Conservation (phyloP, 2,888 invertebrate species). For the Crepidodera aurea region DNA sequence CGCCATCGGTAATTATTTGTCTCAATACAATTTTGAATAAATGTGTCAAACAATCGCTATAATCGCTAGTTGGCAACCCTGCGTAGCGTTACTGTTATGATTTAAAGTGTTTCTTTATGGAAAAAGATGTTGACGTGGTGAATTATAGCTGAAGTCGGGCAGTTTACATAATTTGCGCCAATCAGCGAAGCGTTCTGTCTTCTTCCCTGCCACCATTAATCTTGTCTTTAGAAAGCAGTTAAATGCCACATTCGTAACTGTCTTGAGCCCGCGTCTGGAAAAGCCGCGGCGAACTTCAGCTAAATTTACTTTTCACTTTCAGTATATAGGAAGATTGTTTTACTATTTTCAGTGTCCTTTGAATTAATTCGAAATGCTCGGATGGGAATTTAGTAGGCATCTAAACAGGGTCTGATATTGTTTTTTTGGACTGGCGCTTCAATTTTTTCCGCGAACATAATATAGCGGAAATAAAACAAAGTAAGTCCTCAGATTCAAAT, state of each 20-base stretch:
- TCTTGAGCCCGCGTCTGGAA: conserved; percentile 36
- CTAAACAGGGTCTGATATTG: too few species aligned
- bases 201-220: conserved; percentile 54
- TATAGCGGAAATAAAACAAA: too few species aligned
- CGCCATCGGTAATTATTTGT: too few species aligned
- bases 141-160: conserved; percentile 43
- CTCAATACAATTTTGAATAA: too few species aligned
- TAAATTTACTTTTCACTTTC: conserved; percentile 12
- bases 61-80: conserved; percentile 24
- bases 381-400: too few species aligned
- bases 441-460: too few species aligned
- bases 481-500: too few species aligned
- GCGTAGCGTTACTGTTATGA: conserved; percentile 44
- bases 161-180: conserved; percentile 61
- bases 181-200: conserved; percentile 59
- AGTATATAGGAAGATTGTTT: neutral
- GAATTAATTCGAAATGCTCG: neutral
- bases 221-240: conserved; percentile 58
- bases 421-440: too few species aligned
- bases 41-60: too few species aligned
- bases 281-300: neutral
- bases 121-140: conserved; percentile 47
- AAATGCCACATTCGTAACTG: conserved; percentile 61
- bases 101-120: conserved; percentile 46
- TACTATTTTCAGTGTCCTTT: neutral